Evolutionary conservation across 2,113 vertebrate species (phyloP), one percentile per base, ranked within the genome.

Genomic region (Gymnobelideus leadbeateri): DNA sequence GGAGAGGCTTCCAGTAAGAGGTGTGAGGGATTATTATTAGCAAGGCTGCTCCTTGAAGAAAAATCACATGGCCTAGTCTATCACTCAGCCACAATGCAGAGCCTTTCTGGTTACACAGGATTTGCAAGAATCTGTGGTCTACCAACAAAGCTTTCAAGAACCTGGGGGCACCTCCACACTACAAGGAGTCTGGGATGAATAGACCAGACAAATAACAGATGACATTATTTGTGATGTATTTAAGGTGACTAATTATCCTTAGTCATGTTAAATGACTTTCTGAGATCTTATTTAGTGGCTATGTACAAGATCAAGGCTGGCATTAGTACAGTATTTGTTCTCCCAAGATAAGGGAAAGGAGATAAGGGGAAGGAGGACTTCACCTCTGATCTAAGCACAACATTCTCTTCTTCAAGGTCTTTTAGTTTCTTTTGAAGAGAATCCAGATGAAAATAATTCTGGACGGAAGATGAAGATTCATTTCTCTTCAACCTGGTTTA

Each of bases 401-500:
- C 99, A 8, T 99, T 99, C 97, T 99, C 99, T 94, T 99, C 99
- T 97, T 99, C 99, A 16, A 99, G 99, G 97, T 99, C 99, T 98
- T 99, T 99, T 77, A 99, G 99, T 97, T 99, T 99, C 99, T 99
- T 99, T 94, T 99, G 99, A 96, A 99, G 98, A 4, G 99, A 99
- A 96, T 99, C 99, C 98, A 99, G 96, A 51, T 99, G 99, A 97
- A 99, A 99, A 98, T 98, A 99, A 92, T 98, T 99, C 97, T 99
- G 99, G 91, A 99, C 98, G 0, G 99, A 99, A 95, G 99, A 98
- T 4, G 98, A 99, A 0, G 99, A 99, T 96, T 99, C 99, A 96
- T 99, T 99, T 55, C 99, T 99, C 96, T 99, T 99, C 95, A 99
- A 95, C 94, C 99, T 99, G 97, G 53, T 46, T 96, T 68, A 0